phyloP scores from a whole-genome alignment of 2,113 vertebrate species.

The Syngnathoides biaculeatus region DNA sequence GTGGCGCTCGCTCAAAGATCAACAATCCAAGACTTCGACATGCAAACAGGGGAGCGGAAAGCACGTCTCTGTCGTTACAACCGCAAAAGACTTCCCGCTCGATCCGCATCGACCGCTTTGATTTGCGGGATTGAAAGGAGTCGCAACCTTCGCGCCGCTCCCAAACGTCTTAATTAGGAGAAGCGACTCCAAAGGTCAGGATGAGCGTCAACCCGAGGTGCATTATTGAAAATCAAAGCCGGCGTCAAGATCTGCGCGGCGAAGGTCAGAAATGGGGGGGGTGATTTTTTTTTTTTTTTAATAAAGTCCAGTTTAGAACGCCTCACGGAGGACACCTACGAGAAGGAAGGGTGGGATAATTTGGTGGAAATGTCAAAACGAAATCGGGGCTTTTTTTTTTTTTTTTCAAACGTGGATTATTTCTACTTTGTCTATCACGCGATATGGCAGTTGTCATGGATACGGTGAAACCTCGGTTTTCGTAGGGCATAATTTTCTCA shows the following conservation, averaged over 20 bases:
- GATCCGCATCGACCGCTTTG: conserved; percentile 46
- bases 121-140: conserved; percentile 34
- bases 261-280: conserved; percentile 42
- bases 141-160: conserved; percentile 37
- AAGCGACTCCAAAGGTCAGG: conserved; percentile 55
- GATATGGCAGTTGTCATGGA: not conserved
- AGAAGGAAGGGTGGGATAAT: conserved; percentile 31
- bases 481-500: no score
- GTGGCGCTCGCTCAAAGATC: not conserved
- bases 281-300: not conserved
- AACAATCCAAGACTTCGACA: not conserved
- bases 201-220: conserved; percentile 23
- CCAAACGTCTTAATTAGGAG: conserved; percentile 66
- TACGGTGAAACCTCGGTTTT: not conserved
- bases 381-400: not conserved
- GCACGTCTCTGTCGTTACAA: conserved; percentile 10
- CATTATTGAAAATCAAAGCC: conserved; percentile 69
- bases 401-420: not conserved
- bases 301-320: conserved; percentile 32
- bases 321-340: conserved; percentile 59
- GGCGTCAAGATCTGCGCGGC: conserved; percentile 47
- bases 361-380: conserved; percentile 62
- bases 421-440: not conserved
- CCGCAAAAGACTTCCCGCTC: conserved; percentile 40
- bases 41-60: not conserved